Conservation (phyloP, 2,113 vertebrate species). For the Cyanoderma ruficeps region DNA sequence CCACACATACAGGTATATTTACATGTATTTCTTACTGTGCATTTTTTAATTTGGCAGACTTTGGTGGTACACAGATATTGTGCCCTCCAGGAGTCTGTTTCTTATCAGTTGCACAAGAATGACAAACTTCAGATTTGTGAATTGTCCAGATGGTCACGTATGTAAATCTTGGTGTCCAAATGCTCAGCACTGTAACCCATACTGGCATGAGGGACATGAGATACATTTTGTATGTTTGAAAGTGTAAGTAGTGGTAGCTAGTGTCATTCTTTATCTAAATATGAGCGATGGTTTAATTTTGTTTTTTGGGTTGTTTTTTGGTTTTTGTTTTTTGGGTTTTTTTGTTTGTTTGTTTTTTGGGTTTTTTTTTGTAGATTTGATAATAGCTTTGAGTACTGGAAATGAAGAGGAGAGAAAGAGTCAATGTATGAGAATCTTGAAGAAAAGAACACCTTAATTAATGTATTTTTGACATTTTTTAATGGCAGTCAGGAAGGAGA, state of each 20-base stretch:
- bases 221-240: neutral
- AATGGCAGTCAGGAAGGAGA: neutral
- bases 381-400: neutral
- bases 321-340: neutral
- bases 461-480: neutral
- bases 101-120: neutral
- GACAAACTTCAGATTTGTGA: neutral
- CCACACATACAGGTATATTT: no score
- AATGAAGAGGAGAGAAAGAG: fast-evolving
- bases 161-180: neutral
- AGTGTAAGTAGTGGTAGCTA: neutral
- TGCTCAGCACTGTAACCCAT: neutral
- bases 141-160: neutral
- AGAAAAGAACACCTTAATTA: neutral
- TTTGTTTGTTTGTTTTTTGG: neutral
- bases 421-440: neutral
- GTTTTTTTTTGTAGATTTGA: neutral
- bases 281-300: neutral
- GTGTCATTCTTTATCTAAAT: neutral
- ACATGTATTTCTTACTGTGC: fast-evolving
- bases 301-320: neutral
- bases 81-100: neutral
- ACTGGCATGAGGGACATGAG: neutral
- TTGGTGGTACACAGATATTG: fast-evolving
- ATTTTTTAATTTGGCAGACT: neutral